Evolutionary conservation across 2,113 vertebrate species (phyloP), one percentile per base, ranked within the genome.

Genomic region (Nothobranchius furzeri): DNA sequence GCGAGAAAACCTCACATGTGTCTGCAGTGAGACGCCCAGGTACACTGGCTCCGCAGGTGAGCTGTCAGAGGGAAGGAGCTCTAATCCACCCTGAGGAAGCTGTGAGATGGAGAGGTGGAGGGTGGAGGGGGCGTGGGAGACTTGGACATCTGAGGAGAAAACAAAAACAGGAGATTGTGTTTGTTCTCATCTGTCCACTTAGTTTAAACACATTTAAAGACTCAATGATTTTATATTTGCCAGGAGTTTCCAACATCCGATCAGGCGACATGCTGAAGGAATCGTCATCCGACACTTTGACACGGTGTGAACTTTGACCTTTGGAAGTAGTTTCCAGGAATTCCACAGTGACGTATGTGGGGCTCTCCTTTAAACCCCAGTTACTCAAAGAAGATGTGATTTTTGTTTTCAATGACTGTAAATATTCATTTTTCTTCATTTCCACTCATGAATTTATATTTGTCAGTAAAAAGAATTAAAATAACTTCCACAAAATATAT

Each of bases 241-340:
- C 81, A 24, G 71, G 63, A 40, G 49, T 45, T 42, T 80, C 66
- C 24, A 56, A 69, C 72, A 49, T 59, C 69, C 74, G 77, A 0
- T 75, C 49, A 13, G 4, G 60, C 17, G 64, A 72, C 60, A 43
- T 9, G 52, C 17, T 25, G 75, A 85, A 86, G 35, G 80, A 82
- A 20, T 71, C 80, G 2, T 75, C 77, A 20, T 82, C 75, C 58
- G 14, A 59, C 46, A 89, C 3, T 40, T 15, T 79, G 61, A 83
- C 80, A 57, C 12, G 63, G 12, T 53, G 65, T 66, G 71, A 83
- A 66, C 75, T 86, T 74, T 86, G 85, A 85, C 70, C 78, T 78
- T 55, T 68, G 42, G 48, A 20, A 51, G 60, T 81, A 69, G 69
- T 11, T 35, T 12, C 25, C 25, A 37, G 81, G 17, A 59, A 47